phyloP scores from a whole-genome alignment of 1,140 invertebrate genomes.

The Cecropterus lyciades region DNA sequence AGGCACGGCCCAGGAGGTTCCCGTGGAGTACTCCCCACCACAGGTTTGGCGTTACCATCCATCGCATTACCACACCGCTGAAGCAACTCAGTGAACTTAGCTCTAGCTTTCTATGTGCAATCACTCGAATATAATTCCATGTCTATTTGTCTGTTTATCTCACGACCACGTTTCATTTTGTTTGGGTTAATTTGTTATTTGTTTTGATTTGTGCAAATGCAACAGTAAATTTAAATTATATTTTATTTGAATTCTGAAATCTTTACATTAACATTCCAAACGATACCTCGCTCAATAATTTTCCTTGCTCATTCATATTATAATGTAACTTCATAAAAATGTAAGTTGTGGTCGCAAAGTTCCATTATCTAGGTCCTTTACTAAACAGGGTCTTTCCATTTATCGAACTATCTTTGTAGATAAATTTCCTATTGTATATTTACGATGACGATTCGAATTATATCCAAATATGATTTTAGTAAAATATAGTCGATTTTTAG shows the following conservation, averaged over 20 bases:
- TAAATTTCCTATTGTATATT: conserved; percentile 62
- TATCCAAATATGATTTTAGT: conserved; percentile 65
- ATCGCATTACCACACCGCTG: conserved; percentile 78
- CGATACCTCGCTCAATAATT: conserved; percentile 62
- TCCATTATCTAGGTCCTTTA: conserved; percentile 47
- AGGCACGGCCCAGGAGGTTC: conserved; percentile 67
- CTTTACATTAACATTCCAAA: conserved; percentile 40
- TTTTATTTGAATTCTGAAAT: too few species aligned
- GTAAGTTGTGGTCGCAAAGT: conserved; percentile 31
- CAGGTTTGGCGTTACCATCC: conserved; percentile 81
- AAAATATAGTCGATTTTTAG: conserved; percentile 61
- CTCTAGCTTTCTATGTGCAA: conserved; percentile 46
- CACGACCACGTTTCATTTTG: conserved; percentile 4
- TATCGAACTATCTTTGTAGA: conserved; percentile 41
- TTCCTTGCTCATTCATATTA: conserved; percentile 23
- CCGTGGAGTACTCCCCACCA: conserved; percentile 75
- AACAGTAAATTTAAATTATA: conserved; percentile 22
- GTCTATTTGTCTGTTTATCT: conserved; percentile 18
- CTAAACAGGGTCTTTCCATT: conserved; percentile 72
- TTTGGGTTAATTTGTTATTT: background rate
- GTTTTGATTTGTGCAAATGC: conserved; percentile 17
- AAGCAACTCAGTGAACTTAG: conserved; percentile 73
- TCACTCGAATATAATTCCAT: conserved; percentile 29
- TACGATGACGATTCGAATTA: conserved; percentile 47
- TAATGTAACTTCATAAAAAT: conserved; percentile 22